These are phyloP conservation scores for Sardina pilchardus DNA, from an alignment of 2,113 vertebrate species.

Conservation along the genomic window DNA sequence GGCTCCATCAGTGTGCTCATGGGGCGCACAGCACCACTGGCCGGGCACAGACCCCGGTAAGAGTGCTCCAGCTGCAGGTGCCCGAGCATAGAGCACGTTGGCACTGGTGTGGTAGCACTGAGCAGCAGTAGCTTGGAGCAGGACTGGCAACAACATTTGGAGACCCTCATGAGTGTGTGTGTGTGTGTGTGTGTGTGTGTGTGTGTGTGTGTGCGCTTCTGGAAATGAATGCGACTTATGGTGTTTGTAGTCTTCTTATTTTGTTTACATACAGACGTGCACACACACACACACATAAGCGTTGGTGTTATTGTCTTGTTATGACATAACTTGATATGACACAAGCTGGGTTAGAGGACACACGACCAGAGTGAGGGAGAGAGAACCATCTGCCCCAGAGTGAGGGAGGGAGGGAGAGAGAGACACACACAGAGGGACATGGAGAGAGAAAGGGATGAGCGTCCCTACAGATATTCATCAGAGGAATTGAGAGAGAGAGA, in stretches of 20 bases:
- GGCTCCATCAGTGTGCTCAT: neutral
- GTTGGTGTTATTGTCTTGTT: constrained; percentile 22
- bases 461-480: constrained; percentile 57
- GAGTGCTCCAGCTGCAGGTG: neutral
- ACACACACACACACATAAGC: neutral
- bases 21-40: neutral
- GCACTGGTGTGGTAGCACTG: neutral
- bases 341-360: neutral
- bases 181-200: too few relatives aligned
- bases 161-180: neutral
- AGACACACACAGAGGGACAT: neutral
- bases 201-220: too few relatives aligned
- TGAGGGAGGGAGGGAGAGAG: neutral
- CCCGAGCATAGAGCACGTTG: neutral
- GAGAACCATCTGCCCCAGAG: neutral
- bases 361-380: neutral
- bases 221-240: neutral
- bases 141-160: neutral
- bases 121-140: neutral
- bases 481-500: constrained; percentile 38
- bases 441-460: neutral
- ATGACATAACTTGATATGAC: neutral
- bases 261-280: neutral
- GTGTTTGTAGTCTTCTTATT: neutral
- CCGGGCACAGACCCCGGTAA: neutral